Conservation (phyloP, 2,797 vertebrate species). For the Hirundo rustica region DNA sequence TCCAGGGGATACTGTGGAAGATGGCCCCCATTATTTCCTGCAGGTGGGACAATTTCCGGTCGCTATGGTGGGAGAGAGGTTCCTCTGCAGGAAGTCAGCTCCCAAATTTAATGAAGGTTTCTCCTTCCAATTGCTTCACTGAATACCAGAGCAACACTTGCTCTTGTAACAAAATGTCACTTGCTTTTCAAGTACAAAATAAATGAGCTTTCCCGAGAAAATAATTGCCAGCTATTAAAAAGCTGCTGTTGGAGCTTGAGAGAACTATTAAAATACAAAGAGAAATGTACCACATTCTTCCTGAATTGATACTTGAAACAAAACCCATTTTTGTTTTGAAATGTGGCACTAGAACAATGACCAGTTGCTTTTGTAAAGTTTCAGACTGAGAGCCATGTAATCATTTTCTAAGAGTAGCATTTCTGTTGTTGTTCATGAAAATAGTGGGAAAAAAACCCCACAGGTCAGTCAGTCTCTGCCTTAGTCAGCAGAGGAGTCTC, state of each 20-base stretch:
- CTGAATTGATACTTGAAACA: constrained; percentile 12
- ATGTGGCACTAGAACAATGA: neutral
- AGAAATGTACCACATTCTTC: neutral
- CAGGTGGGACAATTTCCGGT: neutral
- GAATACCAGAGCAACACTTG: neutral
- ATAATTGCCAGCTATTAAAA: constrained; percentile 34
- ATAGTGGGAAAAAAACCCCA: neutral
- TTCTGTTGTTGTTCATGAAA: neutral
- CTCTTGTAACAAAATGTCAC: neutral
- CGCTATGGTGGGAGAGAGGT: neutral
- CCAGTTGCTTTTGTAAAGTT: neutral
- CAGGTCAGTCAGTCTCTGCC: neutral
- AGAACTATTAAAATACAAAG: neutral
- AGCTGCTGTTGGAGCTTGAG: neutral
- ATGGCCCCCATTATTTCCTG: neutral
- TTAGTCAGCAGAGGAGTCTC: neutral
- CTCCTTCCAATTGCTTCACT: neutral
- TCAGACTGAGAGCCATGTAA: neutral
- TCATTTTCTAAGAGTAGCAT: neutral
- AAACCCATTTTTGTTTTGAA: constrained; percentile 28
- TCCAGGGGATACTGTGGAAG: neutral
- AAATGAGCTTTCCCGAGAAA: constrained; percentile 22
- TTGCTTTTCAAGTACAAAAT: neutral
- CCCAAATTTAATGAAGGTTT: neutral
- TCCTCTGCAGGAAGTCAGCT: neutral